These are phyloP conservation scores for Atherinosoma microstoma DNA, from an alignment of 2,797 vertebrate genomes.

Conservation along the genomic window DNA sequence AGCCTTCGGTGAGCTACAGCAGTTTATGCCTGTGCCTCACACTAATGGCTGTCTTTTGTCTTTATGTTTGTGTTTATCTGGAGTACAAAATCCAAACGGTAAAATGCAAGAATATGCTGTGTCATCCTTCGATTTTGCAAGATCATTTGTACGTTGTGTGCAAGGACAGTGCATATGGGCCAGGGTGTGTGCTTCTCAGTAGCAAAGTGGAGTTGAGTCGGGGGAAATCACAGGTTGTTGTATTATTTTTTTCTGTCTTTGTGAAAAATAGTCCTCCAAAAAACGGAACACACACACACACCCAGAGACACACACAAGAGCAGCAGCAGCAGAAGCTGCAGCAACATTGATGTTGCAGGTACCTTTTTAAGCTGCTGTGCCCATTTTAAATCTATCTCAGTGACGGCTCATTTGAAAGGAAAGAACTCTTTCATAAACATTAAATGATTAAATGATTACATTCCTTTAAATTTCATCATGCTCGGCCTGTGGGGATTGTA, in stretches of 20 bases:
- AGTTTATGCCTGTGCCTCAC: slow-evolving; percentile 51
- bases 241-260: slow-evolving; percentile 25
- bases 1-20: slow-evolving; percentile 57
- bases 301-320: slow-evolving; percentile 17
- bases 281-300: slow-evolving; percentile 27
- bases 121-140: slow-evolving; percentile 37
- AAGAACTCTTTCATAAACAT: slow-evolving; percentile 17
- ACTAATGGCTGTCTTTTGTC: slow-evolving; percentile 75
- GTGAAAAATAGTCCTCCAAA: slow-evolving; percentile 64
- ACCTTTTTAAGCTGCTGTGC: slow-evolving; percentile 24
- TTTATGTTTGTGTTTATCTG: slow-evolving; percentile 49
- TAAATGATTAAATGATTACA: slow-evolving; percentile 22
- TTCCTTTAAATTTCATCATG: slow-evolving; percentile 19
- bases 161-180: neutral
- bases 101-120: slow-evolving; percentile 58
- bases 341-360: slow-evolving; percentile 42
- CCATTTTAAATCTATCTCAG: slow-evolving; percentile 26
- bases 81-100: slow-evolving; percentile 41
- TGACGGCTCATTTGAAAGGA: slow-evolving; percentile 23
- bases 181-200: slow-evolving; percentile 1
- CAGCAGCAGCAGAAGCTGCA: slow-evolving; percentile 50
- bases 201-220: slow-evolving; percentile 58
- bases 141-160: slow-evolving; percentile 49
- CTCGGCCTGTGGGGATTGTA: slow-evolving; percentile 1
- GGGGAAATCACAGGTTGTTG: slow-evolving; percentile 67